Evolutionary conservation across 2,113 vertebrate species (phyloP).

Genomic region (Archilochus colubris): DNA sequence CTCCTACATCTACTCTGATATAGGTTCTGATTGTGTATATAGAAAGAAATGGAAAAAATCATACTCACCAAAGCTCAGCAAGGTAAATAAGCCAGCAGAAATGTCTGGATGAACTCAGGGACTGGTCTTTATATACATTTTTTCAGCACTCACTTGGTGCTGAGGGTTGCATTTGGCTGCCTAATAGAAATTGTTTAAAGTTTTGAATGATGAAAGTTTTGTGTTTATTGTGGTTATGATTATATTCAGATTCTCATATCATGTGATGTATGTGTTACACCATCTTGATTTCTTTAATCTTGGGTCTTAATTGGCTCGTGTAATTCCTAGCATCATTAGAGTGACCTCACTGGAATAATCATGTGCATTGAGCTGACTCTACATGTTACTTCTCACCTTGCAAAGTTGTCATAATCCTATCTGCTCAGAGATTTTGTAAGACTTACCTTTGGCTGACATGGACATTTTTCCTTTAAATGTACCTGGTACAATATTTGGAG

Average conservation of each 20-base stretch:
- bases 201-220: neutral
- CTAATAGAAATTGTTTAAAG: neutral
- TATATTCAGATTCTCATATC: neutral
- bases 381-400: neutral
- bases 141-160: neutral
- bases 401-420: neutral
- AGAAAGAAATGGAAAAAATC: neutral
- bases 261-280: neutral
- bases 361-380: slow-evolving; percentile 11
- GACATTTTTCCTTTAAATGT: neutral
- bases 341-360: slow-evolving; percentile 27
- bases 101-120: neutral
- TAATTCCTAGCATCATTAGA: neutral
- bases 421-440: neutral
- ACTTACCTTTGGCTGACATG: neutral
- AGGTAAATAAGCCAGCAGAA: accelerated
- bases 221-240: neutral
- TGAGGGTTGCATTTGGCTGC: neutral
- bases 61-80: neutral
- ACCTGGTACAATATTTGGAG: neutral
- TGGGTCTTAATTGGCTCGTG: neutral
- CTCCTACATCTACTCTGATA: neutral
- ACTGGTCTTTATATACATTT: neutral
- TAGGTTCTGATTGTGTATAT: neutral
- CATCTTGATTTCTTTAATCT: slow-evolving; percentile 41